phyloP scores from a whole-genome alignment of 1,140 invertebrate species.

The Plodia interpunctella region DNA sequence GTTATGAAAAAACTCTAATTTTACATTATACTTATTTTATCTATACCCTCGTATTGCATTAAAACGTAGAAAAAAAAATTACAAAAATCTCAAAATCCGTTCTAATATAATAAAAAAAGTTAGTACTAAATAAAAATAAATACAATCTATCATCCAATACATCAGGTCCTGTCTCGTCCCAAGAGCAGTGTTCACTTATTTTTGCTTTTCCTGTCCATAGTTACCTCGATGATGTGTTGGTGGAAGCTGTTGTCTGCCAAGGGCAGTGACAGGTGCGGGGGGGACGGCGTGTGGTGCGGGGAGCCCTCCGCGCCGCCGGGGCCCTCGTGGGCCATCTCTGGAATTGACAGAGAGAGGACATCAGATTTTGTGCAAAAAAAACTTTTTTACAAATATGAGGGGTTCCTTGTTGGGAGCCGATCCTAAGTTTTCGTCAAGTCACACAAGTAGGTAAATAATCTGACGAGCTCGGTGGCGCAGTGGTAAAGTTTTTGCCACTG shows the following conservation, averaged over 20 bases:
- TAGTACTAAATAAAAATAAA: no score
- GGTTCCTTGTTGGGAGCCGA: no score
- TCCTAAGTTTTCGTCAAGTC: no score
- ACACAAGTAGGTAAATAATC: no score
- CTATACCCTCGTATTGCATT: no score
- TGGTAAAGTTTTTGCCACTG: no score
- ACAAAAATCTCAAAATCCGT: background rate
- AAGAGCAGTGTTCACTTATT: background rate
- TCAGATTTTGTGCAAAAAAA: background rate
- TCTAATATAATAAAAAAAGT: background rate
- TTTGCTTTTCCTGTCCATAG: background rate
- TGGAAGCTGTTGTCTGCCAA: slow-evolving; percentile 66
- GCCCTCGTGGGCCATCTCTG: slow-evolving; percentile 74
- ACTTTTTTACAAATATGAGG: no score
- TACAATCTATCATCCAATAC: no score
- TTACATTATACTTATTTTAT: no score
- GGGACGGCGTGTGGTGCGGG: slow-evolving; percentile 57
- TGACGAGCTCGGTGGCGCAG: no score
- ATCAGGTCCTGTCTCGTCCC: background rate
- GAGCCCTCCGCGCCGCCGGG: slow-evolving; percentile 51
- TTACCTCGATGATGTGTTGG: slow-evolving; percentile 73
- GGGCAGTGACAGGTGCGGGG: slow-evolving; percentile 61
- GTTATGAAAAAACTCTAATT: no score
- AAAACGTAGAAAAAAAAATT: no score
- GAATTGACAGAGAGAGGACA: slow-evolving; percentile 19